Evolutionary conservation across 2,797 vertebrate species (phyloP), one percentile per base, ranked within the genome.

Genomic region (Clarias laeviceps): DNA sequence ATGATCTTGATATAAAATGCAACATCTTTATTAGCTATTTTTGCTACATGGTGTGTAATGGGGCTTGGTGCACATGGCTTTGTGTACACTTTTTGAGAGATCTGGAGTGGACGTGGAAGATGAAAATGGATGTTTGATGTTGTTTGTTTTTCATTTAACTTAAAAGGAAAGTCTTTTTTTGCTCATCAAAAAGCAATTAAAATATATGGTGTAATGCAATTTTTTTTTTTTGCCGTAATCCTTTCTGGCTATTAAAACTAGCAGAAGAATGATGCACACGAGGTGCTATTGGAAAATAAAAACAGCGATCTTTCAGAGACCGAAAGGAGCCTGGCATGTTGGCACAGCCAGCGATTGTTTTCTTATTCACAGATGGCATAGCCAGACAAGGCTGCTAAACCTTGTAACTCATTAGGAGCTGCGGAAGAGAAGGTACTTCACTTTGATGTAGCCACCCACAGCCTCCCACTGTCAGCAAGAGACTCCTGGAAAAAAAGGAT

Each of bases 401-500:
- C 90, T 94, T 95, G 94, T 93, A 95, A 94, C 94, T 95, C 95
- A 96, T 96, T 95, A 96, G 84, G 88, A 90, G 82, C 93, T 91
- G 91, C 90, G 88, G 92, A 86, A 90, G 91, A 90, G 91, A 94
- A 94, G 93, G 93, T 94, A 93, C 91, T 84, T 88, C 88, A 92
- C 95, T 96, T 96, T 96, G 95, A 96, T 95, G 95, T 95, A 94
- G 93, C 95, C 94, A 95, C 94, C 94, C 94, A 94, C 94, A 91
- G 92, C 91, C 93, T 93, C 91, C 90, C 91, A 88, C 92, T 95
- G 94, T 94, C 94, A 95, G 89, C 93, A 92, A 95, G 91, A 86
- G 90, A 90, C 94, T 93, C 94, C 93, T 94, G 92, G 91, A 95
- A 95, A 94, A 70, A 87, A 89, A 77, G 22, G 18, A 29, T 20